phyloP scores from a whole-genome alignment of 2,797 vertebrate genomes.

The Glossophaga mutica region DNA sequence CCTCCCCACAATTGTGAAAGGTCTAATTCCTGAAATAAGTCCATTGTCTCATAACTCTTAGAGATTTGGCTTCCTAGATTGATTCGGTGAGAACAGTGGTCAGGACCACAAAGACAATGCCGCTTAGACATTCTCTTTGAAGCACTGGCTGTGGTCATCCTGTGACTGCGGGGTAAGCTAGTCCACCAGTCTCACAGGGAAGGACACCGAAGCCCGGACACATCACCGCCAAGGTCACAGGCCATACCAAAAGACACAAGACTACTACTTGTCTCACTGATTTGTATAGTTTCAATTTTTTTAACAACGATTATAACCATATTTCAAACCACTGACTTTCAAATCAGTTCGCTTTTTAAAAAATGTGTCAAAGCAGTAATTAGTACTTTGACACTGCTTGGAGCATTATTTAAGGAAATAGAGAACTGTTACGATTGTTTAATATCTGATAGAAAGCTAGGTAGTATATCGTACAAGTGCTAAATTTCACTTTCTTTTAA shows the following conservation, averaged over 20 bases:
- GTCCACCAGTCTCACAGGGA: not conserved
- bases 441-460: not conserved
- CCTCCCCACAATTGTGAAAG: not conserved
- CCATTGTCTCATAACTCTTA: not conserved
- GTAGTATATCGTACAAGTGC: not conserved
- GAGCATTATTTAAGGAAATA: constrained; percentile 33
- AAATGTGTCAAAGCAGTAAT: constrained; percentile 14
- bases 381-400: constrained; percentile 2
- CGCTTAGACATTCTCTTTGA: not conserved
- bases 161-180: too few relatives aligned
- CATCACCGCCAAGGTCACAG: not conserved
- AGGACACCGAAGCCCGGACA: not conserved
- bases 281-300: not conserved
- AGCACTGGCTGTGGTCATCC: not conserved
- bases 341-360: not conserved
- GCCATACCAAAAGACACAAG: not conserved
- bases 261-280: not conserved
- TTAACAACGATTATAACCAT: not conserved
- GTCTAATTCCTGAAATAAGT: not conserved
- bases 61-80: not conserved
- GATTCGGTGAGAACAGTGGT: not conserved
- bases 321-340: not conserved
- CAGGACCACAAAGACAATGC: not conserved
- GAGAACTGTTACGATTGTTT: constrained; percentile 37
- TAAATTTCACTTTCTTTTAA: constrained; percentile 18